Evolutionary conservation across 23 tunicate genomes (phyloP).

Genomic region (Ascidia mentula): DNA sequence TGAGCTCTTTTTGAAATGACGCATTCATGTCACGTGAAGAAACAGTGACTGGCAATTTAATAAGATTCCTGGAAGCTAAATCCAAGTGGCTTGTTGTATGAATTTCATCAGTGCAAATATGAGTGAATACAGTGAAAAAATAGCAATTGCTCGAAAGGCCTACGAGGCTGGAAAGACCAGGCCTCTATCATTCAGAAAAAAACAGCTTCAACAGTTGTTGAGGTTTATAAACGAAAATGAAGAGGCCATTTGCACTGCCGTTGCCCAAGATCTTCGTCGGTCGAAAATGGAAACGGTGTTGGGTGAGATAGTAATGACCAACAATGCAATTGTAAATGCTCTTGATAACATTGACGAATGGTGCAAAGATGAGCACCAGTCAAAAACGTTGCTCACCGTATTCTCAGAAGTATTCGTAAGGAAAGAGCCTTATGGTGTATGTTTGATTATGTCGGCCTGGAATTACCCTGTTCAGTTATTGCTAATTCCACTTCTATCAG

Average conservation of each 20-base stretch:
- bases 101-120: too few relatives aligned
- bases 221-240: slow-evolving; percentile 48
- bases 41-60: too few relatives aligned
- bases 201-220: slow-evolving; percentile 38
- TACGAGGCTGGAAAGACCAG: slow-evolving; percentile 48
- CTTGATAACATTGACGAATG: slow-evolving; percentile 34
- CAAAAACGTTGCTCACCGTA: slow-evolving; percentile 19
- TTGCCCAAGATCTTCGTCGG: slow-evolving; percentile 36
- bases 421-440: slow-evolving; percentile 73
- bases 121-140: neutral
- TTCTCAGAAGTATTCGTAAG: slow-evolving; percentile 23
- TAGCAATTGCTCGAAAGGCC: slow-evolving; percentile 18
- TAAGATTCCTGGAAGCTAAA: too few relatives aligned
- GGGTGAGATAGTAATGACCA: slow-evolving; percentile 40
- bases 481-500: slow-evolving; percentile 57
- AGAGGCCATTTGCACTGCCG: slow-evolving; percentile 29
- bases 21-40: too few relatives aligned
- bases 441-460: slow-evolving; percentile 71
- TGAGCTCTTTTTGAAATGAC: too few relatives aligned
- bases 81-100: too few relatives aligned
- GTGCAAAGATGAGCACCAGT: slow-evolving; percentile 21
- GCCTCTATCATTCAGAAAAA: slow-evolving; percentile 45
- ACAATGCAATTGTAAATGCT: slow-evolving; percentile 44
- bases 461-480: slow-evolving; percentile 65
- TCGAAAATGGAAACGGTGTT: slow-evolving; percentile 39